Conservation (phyloP, 2,113 vertebrate genomes). For the Callipepla californica region DNA sequence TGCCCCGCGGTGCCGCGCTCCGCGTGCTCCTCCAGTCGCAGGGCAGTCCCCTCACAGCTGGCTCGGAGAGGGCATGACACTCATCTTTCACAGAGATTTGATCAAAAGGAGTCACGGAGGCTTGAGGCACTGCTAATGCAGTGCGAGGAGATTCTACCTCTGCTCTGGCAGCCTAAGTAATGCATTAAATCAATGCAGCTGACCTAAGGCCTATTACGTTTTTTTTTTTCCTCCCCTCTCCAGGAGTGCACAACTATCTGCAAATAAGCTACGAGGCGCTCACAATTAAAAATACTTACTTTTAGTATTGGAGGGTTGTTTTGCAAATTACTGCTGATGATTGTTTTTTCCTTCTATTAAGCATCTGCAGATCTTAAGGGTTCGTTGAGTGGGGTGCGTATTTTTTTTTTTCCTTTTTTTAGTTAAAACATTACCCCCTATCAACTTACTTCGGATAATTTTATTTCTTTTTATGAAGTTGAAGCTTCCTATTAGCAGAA, state of each 20-base stretch:
- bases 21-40: constrained; percentile 81
- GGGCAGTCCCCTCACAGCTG: constrained; percentile 92
- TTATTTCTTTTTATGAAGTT: constrained; percentile 68
- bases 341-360: not conserved
- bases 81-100: constrained; percentile 95
- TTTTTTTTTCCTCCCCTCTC: not conserved
- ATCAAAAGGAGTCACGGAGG: constrained; percentile 93
- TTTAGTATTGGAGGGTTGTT: not conserved
- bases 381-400: not conserved
- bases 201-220: constrained; percentile 73
- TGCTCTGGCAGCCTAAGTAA: constrained; percentile 81
- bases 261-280: constrained; percentile 64
- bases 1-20: constrained; percentile 73
- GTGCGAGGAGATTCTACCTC: constrained; percentile 83
- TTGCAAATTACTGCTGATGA: constrained; percentile 39
- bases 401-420: not conserved
- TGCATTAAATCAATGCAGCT: constrained; percentile 89
- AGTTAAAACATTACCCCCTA: constrained; percentile 26
- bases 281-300: constrained; percentile 70
- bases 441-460: constrained; percentile 47
- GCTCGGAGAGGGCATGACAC: constrained; percentile 91
- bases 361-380: constrained; percentile 11
- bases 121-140: constrained; percentile 87
- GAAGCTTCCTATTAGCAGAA: constrained; percentile 53
- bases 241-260: constrained; percentile 64